Base-by-base conservation (phyloP, 2,113 vertebrate genomes). In the Heptranchias perlo region DNA sequence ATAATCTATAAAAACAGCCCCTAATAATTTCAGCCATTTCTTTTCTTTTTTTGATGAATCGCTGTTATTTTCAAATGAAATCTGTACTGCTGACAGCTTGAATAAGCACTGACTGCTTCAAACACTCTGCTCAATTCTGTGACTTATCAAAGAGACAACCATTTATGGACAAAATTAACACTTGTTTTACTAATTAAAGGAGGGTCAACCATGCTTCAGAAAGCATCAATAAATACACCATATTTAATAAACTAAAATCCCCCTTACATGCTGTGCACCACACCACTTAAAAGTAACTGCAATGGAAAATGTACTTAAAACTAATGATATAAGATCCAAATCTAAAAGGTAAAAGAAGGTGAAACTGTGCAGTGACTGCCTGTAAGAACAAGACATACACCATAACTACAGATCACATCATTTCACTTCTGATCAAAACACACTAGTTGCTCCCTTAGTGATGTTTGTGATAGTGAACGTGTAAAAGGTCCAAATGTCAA, bases 1-100 rank as follows among this genome's bases (percentile, higher is more conserved):
- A 62, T 18, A 92, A 92, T 92, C 54, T 92, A 92, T 82, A 92
- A 92, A 92, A 62, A n/a, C 89, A 92, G 18, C 35, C 89, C 89
- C 39, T 92, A 92, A 92, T 92, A 39, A 92, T 92, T 39, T 62
- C n/a, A 62, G 31, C 89, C 58, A 62, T 25, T 92, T 39, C 89
- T 92, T 92, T 14, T 35, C 39, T 7, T 82, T 58, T 62, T 92
- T 62, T 92, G 54, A 92, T 92, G 61, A 39, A 92, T 89, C 8
- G 16, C 58, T 62, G 21, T 92, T 92, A 39, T 61, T 92, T 62
- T 62, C 89, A 92, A 62, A n/a, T 39, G 89, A 62, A 62, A 92
- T 62, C 89, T 92, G 6, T 23, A 62, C 16, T 39, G 16, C 58
- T 62, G 61, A 39, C 35, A 21, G 39, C 35, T 39, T 92, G 89